A percentile compares a stretch with the other conserved stretches of the same genome.
Conservation (phyloP, 2,888 invertebrate genomes). For the Conistra vaccinii region DNA sequence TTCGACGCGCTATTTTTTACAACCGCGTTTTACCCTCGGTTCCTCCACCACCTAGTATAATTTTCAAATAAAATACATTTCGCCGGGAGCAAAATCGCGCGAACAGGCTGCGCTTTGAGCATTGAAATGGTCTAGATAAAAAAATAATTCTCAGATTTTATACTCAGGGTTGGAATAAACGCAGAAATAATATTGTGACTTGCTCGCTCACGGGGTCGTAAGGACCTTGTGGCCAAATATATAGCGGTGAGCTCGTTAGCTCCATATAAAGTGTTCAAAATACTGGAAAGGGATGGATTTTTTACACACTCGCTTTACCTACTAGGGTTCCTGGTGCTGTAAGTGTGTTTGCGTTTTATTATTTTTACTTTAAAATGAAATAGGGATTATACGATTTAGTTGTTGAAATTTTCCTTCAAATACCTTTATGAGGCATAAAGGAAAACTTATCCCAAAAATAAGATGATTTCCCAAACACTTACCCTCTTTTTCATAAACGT, state of each 20-base stretch:
- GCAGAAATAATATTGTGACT: conserved; percentile 43
- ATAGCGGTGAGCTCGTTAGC: conserved; percentile 33
- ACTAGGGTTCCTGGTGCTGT: not conserved
- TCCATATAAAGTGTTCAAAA: conserved; percentile 38
- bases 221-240: not conserved
- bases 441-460: not conserved
- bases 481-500: too few species aligned
- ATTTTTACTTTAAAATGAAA: not conserved
- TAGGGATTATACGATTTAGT: not conserved
- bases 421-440: not conserved
- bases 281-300: conserved; percentile 3
- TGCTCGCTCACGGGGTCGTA: not conserved
- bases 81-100: conserved; percentile 21
- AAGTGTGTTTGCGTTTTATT: not conserved
- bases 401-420: not conserved
- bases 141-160: conserved; percentile 36
- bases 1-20: conserved; percentile 36
- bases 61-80: conserved; percentile 57
- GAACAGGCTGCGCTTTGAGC: conserved; percentile 38
- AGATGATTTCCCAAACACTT: not conserved
- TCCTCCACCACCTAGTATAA: conserved; percentile 37
- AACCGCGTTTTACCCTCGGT: conserved; percentile 14
- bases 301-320: not conserved
- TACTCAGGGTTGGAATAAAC: conserved; percentile 26
- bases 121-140: conserved; percentile 40